A percentile compares a stretch with the other conserved stretches of the same genome.
phyloP scores from a whole-genome alignment of 2,797 vertebrate genomes.

The Thaleichthys pacificus region DNA sequence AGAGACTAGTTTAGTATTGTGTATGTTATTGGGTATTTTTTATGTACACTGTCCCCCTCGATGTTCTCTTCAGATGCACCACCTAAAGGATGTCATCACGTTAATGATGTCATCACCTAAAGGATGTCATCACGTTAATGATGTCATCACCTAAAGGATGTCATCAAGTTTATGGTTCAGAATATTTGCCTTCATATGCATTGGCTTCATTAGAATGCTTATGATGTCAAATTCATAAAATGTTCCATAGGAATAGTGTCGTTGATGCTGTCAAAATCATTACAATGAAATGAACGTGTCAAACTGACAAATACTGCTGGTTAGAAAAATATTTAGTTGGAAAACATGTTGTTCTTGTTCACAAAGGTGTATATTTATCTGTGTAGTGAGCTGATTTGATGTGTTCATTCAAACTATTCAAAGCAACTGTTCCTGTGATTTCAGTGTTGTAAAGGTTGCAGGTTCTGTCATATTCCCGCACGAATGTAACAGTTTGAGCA shows the following conservation, averaged over 20 bases:
- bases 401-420: not conserved
- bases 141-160: not conserved
- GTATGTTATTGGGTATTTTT: not conserved
- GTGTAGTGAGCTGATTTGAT: not conserved
- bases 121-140: not conserved
- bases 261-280: slow-evolving; percentile 37
- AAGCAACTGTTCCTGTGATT: slow-evolving; percentile 25
- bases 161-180: not conserved
- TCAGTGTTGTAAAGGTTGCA: not conserved
- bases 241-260: too few relatives aligned
- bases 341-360: not conserved
- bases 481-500: not conserved
- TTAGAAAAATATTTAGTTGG: not conserved
- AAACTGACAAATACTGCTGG: not conserved
- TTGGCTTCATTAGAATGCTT: slow-evolving; percentile 2
- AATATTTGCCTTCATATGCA: slow-evolving; percentile 22
- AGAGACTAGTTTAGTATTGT: not conserved
- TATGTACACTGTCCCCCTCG: not conserved
- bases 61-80: slow-evolving; percentile 3
- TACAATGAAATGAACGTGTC: slow-evolving; percentile 14
- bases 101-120: not conserved
- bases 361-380: not conserved
- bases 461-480: slow-evolving; percentile 1
- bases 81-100: slow-evolving; percentile 4
- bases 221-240: slow-evolving; percentile 12